These are phyloP conservation scores for Cheilosia vernalis DNA, from an alignment of 2,888 invertebrate species.

Conservation along the genomic window DNA sequence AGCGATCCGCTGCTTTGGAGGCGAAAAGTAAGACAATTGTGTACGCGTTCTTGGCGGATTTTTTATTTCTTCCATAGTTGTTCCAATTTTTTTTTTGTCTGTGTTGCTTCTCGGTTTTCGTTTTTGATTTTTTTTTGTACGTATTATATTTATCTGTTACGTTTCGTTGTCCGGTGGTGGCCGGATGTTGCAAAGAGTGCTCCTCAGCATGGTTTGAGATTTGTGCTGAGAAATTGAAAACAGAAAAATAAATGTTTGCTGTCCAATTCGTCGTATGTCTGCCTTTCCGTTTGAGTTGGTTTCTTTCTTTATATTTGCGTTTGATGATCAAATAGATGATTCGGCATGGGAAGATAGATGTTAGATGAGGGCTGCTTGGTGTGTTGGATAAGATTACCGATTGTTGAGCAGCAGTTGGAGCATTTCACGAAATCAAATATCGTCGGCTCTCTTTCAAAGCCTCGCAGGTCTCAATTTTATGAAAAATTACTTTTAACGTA, in stretches of 20 bases:
- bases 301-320: slow-evolving; percentile 19
- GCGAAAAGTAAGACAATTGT: slow-evolving; percentile 53
- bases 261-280: slow-evolving; percentile 21
- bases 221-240: slow-evolving; percentile 27
- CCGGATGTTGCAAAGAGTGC: slow-evolving; percentile 72
- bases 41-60: slow-evolving; percentile 53
- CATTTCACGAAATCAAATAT: too few relatives aligned
- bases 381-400: slow-evolving; percentile 4
- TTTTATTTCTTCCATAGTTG: slow-evolving; percentile 70
- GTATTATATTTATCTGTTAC: background rate
- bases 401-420: background rate
- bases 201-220: slow-evolving; percentile 62
- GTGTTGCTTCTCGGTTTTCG: slow-evolving; percentile 54
- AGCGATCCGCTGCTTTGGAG: background rate
- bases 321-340: slow-evolving; percentile 34
- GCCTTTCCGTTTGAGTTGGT: slow-evolving; percentile 19
- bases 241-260: slow-evolving; percentile 1
- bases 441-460: too few relatives aligned
- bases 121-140: background rate
- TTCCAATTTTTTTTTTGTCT: slow-evolving; percentile 70
- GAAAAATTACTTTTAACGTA: too few relatives aligned
- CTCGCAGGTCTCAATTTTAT: too few relatives aligned
- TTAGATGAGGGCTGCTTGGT: slow-evolving; percentile 18
- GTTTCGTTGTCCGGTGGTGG: slow-evolving; percentile 57
- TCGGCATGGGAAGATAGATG: slow-evolving; percentile 47